A percentile compares a stretch with the other conserved stretches of the same genome.
Conservation (phyloP, 1,140 invertebrate species). For the Drosophila santomea region DNA sequence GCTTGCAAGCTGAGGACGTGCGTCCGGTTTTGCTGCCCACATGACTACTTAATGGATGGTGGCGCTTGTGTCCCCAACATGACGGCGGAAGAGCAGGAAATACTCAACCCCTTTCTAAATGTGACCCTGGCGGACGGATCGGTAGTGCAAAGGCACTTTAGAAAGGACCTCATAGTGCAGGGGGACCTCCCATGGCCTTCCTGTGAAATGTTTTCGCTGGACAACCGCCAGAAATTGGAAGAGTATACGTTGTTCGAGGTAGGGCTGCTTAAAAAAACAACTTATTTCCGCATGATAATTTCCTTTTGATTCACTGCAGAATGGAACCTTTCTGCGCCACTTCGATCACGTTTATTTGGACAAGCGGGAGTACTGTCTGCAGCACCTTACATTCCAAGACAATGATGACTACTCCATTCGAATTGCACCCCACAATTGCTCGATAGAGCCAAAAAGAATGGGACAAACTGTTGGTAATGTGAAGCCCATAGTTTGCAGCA, state of each 20-base stretch:
- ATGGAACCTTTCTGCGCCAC: constrained; percentile 38
- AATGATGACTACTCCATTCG: neutral
- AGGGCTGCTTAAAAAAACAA: neutral
- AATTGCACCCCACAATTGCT: constrained; percentile 41
- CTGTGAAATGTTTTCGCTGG: constrained; percentile 12
- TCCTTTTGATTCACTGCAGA: constrained; percentile 19
- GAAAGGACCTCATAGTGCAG: constrained; percentile 50
- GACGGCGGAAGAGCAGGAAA: neutral
- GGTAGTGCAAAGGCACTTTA: constrained; percentile 26
- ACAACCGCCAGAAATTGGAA: constrained; percentile 14
- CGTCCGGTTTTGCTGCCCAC: constrained; percentile 64
- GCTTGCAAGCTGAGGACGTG: constrained; percentile 52
- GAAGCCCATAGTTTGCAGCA: neutral
- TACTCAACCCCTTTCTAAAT: constrained; percentile 37
- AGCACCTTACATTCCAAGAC: constrained; percentile 6
- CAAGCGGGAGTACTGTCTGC: constrained; percentile 65
- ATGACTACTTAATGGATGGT: neutral
- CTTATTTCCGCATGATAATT: too few relatives aligned
- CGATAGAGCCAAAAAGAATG: neutral
- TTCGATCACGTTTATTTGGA: neutral
- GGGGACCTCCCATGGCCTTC: constrained; percentile 56
- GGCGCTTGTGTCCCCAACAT: neutral
- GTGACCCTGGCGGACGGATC: constrained; percentile 43
- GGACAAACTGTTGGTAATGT: constrained; percentile 21
- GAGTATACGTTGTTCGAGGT: constrained; percentile 66